Conservation (phyloP, 2,113 vertebrate genomes). For the Oncorhynchus kisutch region DNA sequence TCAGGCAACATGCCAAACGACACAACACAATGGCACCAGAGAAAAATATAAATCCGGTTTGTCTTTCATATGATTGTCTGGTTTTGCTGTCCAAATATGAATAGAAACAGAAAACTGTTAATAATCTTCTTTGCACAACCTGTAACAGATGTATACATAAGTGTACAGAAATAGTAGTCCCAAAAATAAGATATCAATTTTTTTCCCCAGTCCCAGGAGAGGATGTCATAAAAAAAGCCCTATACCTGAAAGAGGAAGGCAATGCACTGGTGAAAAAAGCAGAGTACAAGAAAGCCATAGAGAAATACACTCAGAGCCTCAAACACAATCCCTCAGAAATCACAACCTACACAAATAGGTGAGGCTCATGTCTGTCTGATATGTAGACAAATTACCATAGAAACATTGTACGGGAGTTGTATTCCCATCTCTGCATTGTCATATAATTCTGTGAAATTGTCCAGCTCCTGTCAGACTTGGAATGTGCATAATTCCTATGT, state of each 20-base stretch:
- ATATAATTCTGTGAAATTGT: neutral
- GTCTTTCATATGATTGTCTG: neutral
- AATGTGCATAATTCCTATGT: neutral
- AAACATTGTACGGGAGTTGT: neutral
- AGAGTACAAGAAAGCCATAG: conserved; percentile 84
- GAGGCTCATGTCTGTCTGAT: conserved; percentile 11
- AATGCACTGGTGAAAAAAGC: conserved; percentile 90
- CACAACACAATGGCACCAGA: conserved; percentile 46
- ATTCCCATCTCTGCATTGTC: neutral
- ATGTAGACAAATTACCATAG: neutral
- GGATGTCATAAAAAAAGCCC: conserved; percentile 73
- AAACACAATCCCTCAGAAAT: conserved; percentile 77
- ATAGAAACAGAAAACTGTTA: no score
- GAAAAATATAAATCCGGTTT: conserved; percentile 33
- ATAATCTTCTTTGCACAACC: no score
- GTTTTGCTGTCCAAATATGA: no score
- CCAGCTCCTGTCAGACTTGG: neutral
- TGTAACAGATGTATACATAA: no score
- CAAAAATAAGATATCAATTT: neutral
- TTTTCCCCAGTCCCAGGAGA: conserved; percentile 44
- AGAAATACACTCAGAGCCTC: conserved; percentile 91
- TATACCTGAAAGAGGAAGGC: conserved; percentile 85
- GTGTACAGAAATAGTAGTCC: neutral
- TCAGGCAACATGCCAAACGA: conserved; percentile 33
- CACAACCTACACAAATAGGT: conserved; percentile 91